Conservation (phyloP, 1,140 invertebrate species). For the Pectinophora gossypiella region DNA sequence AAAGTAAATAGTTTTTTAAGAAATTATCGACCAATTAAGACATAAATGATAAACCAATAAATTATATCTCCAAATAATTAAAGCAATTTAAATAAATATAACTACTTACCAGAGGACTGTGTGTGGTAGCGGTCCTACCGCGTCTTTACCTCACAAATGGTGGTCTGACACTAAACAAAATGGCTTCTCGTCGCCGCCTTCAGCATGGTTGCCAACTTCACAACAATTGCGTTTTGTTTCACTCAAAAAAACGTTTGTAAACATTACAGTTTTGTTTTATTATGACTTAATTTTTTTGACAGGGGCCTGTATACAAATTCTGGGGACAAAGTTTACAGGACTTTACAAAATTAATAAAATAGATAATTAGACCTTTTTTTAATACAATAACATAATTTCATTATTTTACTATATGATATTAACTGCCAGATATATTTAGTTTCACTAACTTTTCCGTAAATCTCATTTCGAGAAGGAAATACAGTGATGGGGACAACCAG, state of each 20-base stretch:
- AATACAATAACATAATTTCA: too few species aligned
- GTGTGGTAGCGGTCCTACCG: slow-evolving; percentile 5
- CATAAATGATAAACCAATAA: slow-evolving; percentile 11
- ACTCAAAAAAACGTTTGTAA: slow-evolving; percentile 6
- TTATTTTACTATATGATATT: too few species aligned
- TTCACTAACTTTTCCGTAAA: neutral
- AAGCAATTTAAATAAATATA: neutral
- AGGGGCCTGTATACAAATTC: slow-evolving; percentile 12
- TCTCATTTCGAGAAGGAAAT: neutral
- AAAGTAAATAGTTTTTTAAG: slow-evolving; percentile 4
- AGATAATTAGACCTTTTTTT: slow-evolving; percentile 11
- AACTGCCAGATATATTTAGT: slow-evolving; percentile 9
- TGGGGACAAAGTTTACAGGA: slow-evolving; percentile 14
- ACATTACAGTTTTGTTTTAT: slow-evolving; percentile 16
- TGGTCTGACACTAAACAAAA: slow-evolving; percentile 6
- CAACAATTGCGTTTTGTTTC: slow-evolving; percentile 12
- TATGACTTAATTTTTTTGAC: slow-evolving; percentile 18
- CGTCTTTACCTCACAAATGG: slow-evolving; percentile 12
- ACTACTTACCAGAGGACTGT: slow-evolving; percentile 11
- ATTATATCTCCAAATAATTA: slow-evolving; percentile 8
- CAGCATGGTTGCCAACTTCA: slow-evolving; percentile 11
- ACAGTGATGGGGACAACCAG: neutral
- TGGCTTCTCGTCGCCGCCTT: slow-evolving; percentile 7
- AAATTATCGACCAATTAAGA: slow-evolving; percentile 13
- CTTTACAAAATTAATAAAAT: slow-evolving; percentile 13